Evolutionary conservation across 2,888 invertebrate species (phyloP), one percentile per base, ranked within the genome.

Genomic region (Gasteruption jaculator): DNA sequence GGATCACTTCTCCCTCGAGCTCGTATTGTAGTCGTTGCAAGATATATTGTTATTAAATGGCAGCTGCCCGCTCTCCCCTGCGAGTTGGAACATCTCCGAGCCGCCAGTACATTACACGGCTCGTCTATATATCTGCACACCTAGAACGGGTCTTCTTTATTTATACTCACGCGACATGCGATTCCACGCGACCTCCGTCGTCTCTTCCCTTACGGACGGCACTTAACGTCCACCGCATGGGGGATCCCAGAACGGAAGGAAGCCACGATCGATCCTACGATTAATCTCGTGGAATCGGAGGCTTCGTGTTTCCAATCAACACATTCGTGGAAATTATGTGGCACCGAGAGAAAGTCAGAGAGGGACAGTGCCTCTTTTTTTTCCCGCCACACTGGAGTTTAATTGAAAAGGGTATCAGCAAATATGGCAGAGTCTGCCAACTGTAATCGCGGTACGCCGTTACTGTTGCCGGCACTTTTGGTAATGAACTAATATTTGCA

Each of bases 11-110:
- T 47, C 37, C 45, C 41, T 35, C 46, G 34, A 46, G 46, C n/a
- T 52, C 48, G 53, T 52, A 56, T 60, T 61, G 59, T 57, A 57
- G 53, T 60, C 56, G 54, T 46, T n/a, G n/a, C 53, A 64, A 68
- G 69, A 70, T 68, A 63, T 69, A 69, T 68, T 63, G 67, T 69
- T 70, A 70, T 70, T 69, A 69, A 70, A 69, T 65, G 65, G 67
- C 60, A n/a, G n/a, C n/a, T 57, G 57, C 58, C 61, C 61, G 43
- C 54, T 54, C 18, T 15, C 16, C 14, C 14, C 25, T n/a, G n/a
- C n/a, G n/a, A n/a, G n/a, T n/a, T n/a, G n/a, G n/a, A n/a, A n/a
- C 15, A 18, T 26, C 16, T 53, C 50, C 58, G 57, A 57, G 57
- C 56, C 56, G 60, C 55, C 60, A 57, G 56, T 62, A 61, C 64